Conservation (phyloP, 1,140 invertebrate genomes). For the Periplaneta americana region DNA sequence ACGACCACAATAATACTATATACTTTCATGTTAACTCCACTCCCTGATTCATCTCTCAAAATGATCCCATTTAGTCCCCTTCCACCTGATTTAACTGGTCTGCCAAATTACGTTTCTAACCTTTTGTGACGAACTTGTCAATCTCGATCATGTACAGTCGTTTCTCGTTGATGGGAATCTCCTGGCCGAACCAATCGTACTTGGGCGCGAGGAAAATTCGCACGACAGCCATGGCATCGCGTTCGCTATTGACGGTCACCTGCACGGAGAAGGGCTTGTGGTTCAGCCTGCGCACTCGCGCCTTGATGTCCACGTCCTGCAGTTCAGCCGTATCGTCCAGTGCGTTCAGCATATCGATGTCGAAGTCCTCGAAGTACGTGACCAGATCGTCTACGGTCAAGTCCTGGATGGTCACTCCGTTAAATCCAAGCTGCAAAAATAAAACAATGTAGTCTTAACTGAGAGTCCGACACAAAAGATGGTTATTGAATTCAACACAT, state of each 20-base stretch:
- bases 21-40: no score
- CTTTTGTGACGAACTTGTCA: conserved; percentile 38
- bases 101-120: conserved; percentile 21
- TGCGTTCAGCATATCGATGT: conserved; percentile 51
- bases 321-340: conserved; percentile 25
- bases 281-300: conserved; percentile 49
- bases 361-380: conserved; percentile 61
- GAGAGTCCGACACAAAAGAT: no score
- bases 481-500: no score
- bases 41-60: no score
- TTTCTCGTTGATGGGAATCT: conserved; percentile 41
- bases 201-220: conserved; percentile 66
- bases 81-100: no score
- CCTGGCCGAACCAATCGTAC: conserved; percentile 49
- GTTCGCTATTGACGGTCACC: conserved; percentile 50
- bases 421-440: conserved; percentile 45
- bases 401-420: conserved; percentile 54
- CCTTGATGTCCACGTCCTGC: conserved; percentile 36
- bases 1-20: no score
- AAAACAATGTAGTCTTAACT: no score
- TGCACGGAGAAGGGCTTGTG: conserved; percentile 59
- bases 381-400: conserved; percentile 51
- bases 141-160: conserved; percentile 58
- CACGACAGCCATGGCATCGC: conserved; percentile 44
- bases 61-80: no score